phyloP scores from a whole-genome alignment of 2,113 vertebrate genomes.

The Thryonomys swinderianus region DNA sequence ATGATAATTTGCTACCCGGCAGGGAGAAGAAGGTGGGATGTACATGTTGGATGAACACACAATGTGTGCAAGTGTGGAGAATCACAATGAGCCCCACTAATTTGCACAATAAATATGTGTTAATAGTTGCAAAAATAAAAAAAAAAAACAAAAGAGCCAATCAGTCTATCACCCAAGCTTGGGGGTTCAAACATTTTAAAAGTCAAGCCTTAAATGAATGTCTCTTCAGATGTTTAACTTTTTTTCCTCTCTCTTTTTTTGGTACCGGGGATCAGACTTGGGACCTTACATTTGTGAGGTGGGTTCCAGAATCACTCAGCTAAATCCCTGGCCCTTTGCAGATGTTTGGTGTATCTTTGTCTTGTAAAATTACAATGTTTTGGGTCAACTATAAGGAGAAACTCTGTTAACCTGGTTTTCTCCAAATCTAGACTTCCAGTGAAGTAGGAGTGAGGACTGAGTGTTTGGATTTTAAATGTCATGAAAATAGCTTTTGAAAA shows the following conservation, averaged over 20 bases:
- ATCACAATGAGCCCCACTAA: neutral
- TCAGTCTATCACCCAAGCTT: neutral
- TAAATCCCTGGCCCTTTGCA: neutral
- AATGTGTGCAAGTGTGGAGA: neutral
- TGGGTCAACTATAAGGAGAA: neutral
- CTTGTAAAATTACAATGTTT: neutral
- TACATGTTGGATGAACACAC: neutral
- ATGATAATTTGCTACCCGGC: neutral
- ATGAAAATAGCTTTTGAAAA: conserved; percentile 42
- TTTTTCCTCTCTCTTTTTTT: too few species aligned
- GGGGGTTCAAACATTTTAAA: neutral
- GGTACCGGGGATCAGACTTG: too few species aligned
- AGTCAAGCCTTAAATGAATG: neutral
- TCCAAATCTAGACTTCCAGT: neutral
- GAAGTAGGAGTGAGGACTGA: conserved; percentile 8
- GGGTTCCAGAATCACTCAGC: too few species aligned
- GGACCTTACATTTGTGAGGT: too few species aligned
- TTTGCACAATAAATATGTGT: neutral
- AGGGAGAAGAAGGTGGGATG: neutral
- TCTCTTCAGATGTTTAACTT: neutral
- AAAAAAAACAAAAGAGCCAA: neutral
- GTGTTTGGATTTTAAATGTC: conserved; percentile 4
- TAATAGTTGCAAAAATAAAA: neutral
- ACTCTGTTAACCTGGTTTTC: neutral
- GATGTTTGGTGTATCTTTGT: neutral